phyloP scores from a whole-genome alignment of 1,140 invertebrate species.

The Marisa cornuarietis region DNA sequence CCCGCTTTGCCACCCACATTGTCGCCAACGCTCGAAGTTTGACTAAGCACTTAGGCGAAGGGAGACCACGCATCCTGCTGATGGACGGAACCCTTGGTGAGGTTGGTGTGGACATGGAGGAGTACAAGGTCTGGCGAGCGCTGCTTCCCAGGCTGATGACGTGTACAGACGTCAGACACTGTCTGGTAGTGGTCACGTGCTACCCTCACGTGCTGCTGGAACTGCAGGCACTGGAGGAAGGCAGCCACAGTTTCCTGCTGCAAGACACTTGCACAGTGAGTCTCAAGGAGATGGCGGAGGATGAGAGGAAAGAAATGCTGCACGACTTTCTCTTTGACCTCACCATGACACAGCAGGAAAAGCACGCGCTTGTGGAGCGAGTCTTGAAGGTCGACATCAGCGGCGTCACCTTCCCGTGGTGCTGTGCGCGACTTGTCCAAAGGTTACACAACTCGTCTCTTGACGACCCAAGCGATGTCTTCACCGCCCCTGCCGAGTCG shows the following conservation, averaged over 20 bases:
- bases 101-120: neutral
- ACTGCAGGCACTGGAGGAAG: slow-evolving; percentile 2
- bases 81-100: slow-evolving; percentile 17
- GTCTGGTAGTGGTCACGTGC: slow-evolving; percentile 5
- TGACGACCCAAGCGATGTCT: neutral
- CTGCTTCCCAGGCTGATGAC: neutral
- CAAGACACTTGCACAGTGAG: neutral
- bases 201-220: slow-evolving; percentile 21
- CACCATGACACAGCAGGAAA: neutral
- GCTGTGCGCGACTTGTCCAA: too few species aligned
- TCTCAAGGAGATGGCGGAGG: neutral
- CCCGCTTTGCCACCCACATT: neutral
- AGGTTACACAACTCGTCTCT: too few species aligned
- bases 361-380: too few species aligned
- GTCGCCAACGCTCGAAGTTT: neutral
- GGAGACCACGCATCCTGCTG: neutral
- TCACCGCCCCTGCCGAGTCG: neutral
- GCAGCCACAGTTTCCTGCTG: neutral
- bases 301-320: neutral
- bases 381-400: too few species aligned
- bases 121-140: neutral
- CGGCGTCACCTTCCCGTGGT: too few species aligned
- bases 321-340: neutral
- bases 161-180: neutral
- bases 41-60: neutral